Percentiles rank a stretch among this genome's conserved stretches.
Evolutionary conservation across 2,888 invertebrate species (phyloP).

Genomic region (Dione juno): DNA sequence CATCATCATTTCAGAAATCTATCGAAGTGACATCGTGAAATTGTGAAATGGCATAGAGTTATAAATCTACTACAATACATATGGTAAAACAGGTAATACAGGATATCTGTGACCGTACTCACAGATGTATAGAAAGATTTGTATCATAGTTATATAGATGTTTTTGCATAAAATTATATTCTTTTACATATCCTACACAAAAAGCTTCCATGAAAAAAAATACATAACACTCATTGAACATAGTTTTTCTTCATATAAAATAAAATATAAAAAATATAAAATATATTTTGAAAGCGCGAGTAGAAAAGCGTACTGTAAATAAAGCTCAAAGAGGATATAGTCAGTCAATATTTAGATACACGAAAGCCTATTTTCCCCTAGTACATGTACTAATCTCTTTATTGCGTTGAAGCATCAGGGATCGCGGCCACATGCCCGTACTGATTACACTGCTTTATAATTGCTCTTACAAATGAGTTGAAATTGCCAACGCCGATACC

Average conservation of each 20-base stretch:
- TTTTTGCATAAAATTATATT: too few species aligned
- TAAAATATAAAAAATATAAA: too few species aligned
- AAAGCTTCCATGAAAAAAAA: neutral
- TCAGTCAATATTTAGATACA: slow-evolving; percentile 45
- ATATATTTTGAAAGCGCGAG: neutral
- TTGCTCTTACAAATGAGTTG: slow-evolving; percentile 78
- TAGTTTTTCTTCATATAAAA: neutral
- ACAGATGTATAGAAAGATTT: too few species aligned
- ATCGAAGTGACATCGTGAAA: too few species aligned
- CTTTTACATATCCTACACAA: too few species aligned
- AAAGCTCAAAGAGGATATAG: neutral
- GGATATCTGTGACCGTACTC: too few species aligned
- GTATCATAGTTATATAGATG: too few species aligned
- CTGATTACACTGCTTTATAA: slow-evolving; percentile 78
- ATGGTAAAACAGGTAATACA: too few species aligned
- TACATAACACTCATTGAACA: neutral
- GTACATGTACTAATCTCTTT: slow-evolving; percentile 54
- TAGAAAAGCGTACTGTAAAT: neutral
- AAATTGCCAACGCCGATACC: slow-evolving; percentile 68
- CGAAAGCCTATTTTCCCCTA: slow-evolving; percentile 42
- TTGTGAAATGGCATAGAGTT: too few species aligned
- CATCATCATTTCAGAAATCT: too few species aligned
- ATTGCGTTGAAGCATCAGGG: slow-evolving; percentile 52
- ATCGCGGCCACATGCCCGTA: slow-evolving; percentile 57
- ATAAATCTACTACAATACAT: too few species aligned